phyloP scores from a whole-genome alignment of 2,797 vertebrate species.

The Sarcophilus harrisii region DNA sequence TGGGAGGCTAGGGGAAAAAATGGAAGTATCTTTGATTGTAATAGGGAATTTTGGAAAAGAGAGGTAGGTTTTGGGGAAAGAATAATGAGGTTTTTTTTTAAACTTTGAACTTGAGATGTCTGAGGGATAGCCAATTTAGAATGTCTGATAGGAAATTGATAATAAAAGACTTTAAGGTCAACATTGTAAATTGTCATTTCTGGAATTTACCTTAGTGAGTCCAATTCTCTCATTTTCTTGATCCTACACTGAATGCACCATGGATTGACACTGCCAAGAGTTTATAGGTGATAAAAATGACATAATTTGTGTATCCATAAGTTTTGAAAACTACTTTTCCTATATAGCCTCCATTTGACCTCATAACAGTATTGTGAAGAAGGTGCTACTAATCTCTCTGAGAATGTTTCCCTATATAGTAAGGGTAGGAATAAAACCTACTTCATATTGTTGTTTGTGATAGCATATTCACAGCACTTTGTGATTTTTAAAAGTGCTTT shows the following conservation, averaged over 20 bases:
- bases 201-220: neutral
- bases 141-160: neutral
- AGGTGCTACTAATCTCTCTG: neutral
- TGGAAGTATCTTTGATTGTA: neutral
- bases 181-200: neutral
- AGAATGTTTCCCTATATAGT: neutral
- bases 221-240: neutral
- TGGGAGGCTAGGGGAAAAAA: neutral
- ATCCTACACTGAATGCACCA: neutral
- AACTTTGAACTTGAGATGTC: neutral
- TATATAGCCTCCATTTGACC: neutral
- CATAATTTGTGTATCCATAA: neutral
- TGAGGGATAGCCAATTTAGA: neutral
- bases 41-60: neutral
- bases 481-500: neutral
- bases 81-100: neutral
- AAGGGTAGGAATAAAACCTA: neutral
- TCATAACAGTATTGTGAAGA: neutral
- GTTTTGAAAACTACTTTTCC: neutral
- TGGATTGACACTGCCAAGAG: neutral
- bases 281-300: neutral
- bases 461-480: neutral
- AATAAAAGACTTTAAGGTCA: neutral
- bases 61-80: neutral
- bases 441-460: neutral